Percentiles rank a stretch among this genome's conserved stretches.
phyloP scores from a whole-genome alignment of 2,888 invertebrate species.

The Ophioninae sp. region DNA sequence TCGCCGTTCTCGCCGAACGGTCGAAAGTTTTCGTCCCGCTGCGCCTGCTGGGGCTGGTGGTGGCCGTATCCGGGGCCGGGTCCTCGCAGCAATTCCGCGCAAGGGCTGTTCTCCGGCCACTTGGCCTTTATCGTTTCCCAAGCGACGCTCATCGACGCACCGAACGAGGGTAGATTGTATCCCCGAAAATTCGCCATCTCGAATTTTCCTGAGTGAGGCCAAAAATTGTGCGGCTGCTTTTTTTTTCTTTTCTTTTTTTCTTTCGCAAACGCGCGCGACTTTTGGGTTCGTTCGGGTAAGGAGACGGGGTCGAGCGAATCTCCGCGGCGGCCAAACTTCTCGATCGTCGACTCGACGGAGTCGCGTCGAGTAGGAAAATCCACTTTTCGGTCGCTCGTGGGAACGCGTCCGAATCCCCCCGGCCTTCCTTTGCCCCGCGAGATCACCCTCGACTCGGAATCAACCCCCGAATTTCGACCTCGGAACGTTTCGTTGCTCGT shows the following conservation, averaged over 20 bases:
- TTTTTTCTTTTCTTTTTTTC: not conserved
- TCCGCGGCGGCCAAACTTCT: no score
- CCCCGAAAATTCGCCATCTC: slow-evolving; percentile 85
- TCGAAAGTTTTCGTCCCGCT: slow-evolving; percentile 67
- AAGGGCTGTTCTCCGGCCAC: slow-evolving; percentile 86
- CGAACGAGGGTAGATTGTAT: slow-evolving; percentile 87
- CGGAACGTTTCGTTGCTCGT: no score
- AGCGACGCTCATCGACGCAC: slow-evolving; percentile 90
- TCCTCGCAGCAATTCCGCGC: slow-evolving; percentile 80
- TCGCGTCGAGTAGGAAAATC: not conserved
- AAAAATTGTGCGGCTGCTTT: not conserved
- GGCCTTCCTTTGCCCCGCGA: no score
- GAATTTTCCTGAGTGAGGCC: not conserved
- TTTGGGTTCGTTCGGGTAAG: no score
- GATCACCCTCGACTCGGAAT: no score
- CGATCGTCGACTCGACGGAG: no score
- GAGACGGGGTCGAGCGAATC: no score
- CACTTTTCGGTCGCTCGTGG: no score
- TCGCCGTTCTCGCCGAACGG: slow-evolving; percentile 77
- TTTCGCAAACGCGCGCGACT: not conserved
- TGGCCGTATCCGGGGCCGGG: slow-evolving; percentile 75
- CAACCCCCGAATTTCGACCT: no score
- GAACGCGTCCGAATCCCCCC: no score
- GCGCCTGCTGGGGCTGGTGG: slow-evolving; percentile 63
- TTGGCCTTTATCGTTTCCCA: slow-evolving; percentile 91